Evolutionary conservation across 2,113 vertebrate species (phyloP).

Genomic region (Chlorocebus sabaeus): DNA sequence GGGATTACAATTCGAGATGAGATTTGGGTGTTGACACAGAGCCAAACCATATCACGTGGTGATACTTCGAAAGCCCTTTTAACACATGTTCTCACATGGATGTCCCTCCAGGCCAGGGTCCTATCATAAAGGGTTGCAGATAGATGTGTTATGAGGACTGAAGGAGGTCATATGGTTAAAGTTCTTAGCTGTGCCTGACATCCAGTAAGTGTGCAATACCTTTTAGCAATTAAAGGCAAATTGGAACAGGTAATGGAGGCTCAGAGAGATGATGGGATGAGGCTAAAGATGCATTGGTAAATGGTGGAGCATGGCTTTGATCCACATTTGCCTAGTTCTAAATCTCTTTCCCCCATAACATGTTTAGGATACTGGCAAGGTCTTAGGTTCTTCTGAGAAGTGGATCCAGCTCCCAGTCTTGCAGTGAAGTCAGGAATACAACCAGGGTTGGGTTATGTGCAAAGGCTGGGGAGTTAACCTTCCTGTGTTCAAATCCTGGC

Average conservation of each 20-base stretch:
- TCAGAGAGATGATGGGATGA: neutral
- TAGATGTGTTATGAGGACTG: neutral
- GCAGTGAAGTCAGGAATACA: neutral
- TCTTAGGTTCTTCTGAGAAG: neutral
- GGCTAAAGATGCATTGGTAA: neutral
- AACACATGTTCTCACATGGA: neutral
- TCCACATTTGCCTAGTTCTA: neutral
- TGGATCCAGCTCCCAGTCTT: neutral
- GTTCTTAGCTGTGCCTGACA: too few relatives aligned
- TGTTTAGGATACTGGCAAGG: neutral
- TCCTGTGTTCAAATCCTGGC: too few relatives aligned
- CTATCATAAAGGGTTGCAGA: neutral
- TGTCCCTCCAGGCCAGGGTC: neutral
- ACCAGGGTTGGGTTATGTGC: neutral
- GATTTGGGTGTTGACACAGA: too few relatives aligned
- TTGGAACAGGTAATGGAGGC: neutral
- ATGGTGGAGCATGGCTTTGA: neutral
- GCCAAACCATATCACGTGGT: too few relatives aligned
- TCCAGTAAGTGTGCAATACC: neutral
- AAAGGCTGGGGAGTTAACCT: neutral
- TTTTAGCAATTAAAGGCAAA: neutral
- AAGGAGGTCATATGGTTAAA: neutral
- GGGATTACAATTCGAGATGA: too few relatives aligned
- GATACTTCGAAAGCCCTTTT: neutral
- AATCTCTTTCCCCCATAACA: neutral